Evolutionary conservation across 2,797 vertebrate genomes (phyloP).

Genomic region (Enteromius unitaeniatus): DNA sequence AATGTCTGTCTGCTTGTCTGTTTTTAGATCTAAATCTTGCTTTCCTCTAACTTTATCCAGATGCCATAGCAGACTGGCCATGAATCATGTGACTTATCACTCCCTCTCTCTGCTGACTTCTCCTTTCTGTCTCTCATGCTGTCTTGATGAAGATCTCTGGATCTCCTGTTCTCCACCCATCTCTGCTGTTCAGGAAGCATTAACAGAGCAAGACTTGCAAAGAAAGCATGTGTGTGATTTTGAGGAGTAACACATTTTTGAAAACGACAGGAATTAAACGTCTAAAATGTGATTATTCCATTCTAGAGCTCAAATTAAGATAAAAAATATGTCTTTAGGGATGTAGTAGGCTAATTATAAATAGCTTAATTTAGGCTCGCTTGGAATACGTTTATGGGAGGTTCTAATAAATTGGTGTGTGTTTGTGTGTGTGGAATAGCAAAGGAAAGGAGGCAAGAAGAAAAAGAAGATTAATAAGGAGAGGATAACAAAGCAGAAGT

Average conservation of each 20-base stretch:
- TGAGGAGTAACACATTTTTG: background rate
- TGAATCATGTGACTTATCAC: slow-evolving; percentile 60
- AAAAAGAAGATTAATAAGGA: background rate
- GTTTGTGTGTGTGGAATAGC: background rate
- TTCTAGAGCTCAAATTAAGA: background rate
- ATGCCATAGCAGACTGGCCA: slow-evolving; percentile 53
- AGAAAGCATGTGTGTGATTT: background rate
- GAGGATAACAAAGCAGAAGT: background rate
- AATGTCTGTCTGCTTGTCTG: slow-evolving; percentile 50
- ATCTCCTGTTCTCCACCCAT: background rate
- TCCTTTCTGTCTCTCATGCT: slow-evolving; percentile 3
- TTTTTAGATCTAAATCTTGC: slow-evolving; percentile 63
- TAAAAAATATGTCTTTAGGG: background rate
- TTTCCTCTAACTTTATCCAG: slow-evolving; percentile 62
- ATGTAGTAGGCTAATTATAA: background rate
- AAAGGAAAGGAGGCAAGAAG: background rate
- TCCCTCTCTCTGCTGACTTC: slow-evolving; percentile 21
- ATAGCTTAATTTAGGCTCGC: background rate
- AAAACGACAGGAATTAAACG: background rate
- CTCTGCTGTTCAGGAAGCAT: background rate
- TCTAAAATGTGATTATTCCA: background rate
- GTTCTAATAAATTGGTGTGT: background rate
- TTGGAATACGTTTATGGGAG: background rate
- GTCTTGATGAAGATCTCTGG: background rate
- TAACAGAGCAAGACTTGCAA: background rate